These are phyloP conservation scores for Pithys albifrons DNA, from an alignment of 2,113 vertebrate genomes.

Conservation along the genomic window DNA sequence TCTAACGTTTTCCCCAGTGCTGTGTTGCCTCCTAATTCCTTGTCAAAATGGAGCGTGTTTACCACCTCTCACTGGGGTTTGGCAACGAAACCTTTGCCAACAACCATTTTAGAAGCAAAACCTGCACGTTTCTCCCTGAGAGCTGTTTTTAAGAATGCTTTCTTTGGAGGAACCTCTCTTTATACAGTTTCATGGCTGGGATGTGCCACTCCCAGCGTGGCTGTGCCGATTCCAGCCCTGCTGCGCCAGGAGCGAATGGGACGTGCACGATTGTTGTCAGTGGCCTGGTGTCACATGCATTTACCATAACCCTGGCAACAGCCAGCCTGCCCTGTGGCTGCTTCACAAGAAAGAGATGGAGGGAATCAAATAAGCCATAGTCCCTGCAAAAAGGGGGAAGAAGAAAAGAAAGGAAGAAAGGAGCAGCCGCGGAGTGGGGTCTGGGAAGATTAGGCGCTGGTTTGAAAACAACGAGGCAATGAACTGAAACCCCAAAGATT, in stretches of 20 bases:
- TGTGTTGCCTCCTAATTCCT: not conserved
- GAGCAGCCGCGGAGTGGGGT: not conserved
- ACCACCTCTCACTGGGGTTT: not conserved
- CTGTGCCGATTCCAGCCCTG: not conserved
- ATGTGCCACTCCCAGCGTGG: not conserved
- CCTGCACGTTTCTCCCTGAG: not conserved
- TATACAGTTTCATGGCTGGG: not conserved
- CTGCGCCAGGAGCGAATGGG: not conserved
- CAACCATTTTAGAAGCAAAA: not conserved
- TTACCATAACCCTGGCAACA: slow-evolving; percentile 58
- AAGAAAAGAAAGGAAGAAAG: slow-evolving; percentile 36
- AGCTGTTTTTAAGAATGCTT: not conserved
- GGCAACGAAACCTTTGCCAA: not conserved
- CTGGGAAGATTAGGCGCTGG: slow-evolving; percentile 42
- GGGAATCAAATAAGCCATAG: slow-evolving; percentile 35
- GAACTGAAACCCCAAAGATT: slow-evolving; percentile 29
- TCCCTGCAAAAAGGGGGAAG: not conserved
- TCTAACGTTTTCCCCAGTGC: not conserved
- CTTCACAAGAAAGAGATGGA: not conserved
- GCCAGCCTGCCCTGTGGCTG: slow-evolving; percentile 7
- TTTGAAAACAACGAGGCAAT: slow-evolving; percentile 18
- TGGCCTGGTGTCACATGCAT: slow-evolving; percentile 35
- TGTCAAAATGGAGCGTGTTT: not conserved
- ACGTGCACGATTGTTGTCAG: not conserved
- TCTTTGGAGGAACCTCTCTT: not conserved